phyloP scores from a whole-genome alignment of 2,113 vertebrate genomes.

The Tupaia tana region DNA sequence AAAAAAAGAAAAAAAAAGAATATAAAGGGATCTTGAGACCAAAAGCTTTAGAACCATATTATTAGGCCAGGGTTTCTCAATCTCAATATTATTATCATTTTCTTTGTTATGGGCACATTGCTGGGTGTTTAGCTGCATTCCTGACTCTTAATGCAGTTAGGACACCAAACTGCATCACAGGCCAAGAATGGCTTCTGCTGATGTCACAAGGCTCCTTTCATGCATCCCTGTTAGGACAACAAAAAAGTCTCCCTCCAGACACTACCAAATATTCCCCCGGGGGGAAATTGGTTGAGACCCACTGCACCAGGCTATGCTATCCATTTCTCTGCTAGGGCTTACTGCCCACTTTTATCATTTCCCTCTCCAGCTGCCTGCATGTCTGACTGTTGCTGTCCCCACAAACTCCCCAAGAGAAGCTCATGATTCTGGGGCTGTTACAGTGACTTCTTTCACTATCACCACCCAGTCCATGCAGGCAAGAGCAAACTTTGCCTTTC shows the following conservation, averaged over 20 bases:
- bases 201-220: too few relatives aligned
- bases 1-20: background rate
- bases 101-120: background rate
- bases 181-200: too few relatives aligned
- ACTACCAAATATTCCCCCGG: too few relatives aligned
- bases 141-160: background rate
- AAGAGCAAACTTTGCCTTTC: background rate
- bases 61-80: background rate
- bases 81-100: background rate
- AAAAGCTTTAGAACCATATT: slow-evolving; percentile 17
- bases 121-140: background rate
- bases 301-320: background rate
- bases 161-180: too few relatives aligned
- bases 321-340: slow-evolving; percentile 7
- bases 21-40: slow-evolving; percentile 5
- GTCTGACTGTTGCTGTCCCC: background rate
- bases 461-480: background rate
- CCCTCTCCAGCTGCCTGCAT: background rate
- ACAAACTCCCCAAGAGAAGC: background rate
- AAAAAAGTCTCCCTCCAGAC: background rate
- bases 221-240: background rate
- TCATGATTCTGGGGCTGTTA: background rate
- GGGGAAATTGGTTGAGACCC: background rate
- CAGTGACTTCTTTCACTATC: slow-evolving; percentile 5
- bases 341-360: background rate